Evolutionary conservation across 2,797 vertebrate species (phyloP).

Genomic region (Urocyon cinereoargenteus): DNA sequence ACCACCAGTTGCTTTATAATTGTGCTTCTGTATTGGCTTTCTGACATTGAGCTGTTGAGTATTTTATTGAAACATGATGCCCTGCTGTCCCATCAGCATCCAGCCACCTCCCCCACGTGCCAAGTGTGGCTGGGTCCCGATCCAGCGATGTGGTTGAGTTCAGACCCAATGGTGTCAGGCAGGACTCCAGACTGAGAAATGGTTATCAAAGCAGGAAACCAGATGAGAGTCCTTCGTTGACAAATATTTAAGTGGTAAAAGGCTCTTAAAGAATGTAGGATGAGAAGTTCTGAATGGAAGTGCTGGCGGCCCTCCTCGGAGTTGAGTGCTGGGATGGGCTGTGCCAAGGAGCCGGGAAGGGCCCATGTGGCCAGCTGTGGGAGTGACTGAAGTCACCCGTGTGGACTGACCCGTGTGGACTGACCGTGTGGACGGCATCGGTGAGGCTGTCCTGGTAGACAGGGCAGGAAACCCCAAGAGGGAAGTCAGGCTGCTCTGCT

Average conservation of each 20-base stretch:
- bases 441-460: neutral
- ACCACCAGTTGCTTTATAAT: too few relatives aligned
- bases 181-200: neutral
- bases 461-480: neutral
- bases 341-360: neutral
- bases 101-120: neutral
- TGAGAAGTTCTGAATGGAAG: neutral
- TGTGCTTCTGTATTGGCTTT: too few relatives aligned
- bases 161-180: neutral
- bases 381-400: neutral
- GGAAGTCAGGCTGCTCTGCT: neutral
- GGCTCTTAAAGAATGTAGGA: neutral
- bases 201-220: slow-evolving; percentile 43
- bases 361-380: too few relatives aligned
- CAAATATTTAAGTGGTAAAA: neutral
- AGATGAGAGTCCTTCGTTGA: neutral
- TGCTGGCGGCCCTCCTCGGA: neutral
- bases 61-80: neutral
- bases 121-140: too few relatives aligned
- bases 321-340: neutral
- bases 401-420: too few relatives aligned
- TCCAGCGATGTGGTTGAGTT: neutral
- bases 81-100: neutral
- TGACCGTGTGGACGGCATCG: neutral
- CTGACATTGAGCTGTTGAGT: neutral